Percentiles rank a stretch among this genome's conserved stretches.
These are phyloP conservation scores for Phrynocephalus vlangalii DNA, from an alignment of 2,797 vertebrate genomes.

Conservation along the genomic window DNA sequence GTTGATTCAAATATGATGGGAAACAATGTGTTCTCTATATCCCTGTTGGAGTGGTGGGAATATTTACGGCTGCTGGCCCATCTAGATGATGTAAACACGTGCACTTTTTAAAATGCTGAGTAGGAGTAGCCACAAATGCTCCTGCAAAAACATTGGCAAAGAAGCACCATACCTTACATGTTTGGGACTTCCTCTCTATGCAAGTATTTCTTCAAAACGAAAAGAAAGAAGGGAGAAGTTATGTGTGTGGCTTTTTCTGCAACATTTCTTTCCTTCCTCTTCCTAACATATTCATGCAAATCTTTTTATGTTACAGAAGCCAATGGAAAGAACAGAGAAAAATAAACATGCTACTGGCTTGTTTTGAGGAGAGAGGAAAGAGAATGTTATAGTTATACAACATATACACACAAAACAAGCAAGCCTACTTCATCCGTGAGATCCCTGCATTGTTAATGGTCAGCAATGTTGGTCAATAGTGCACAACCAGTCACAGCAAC, in stretches of 20 bases:
- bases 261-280: neutral
- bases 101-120: neutral
- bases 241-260: neutral
- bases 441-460: neutral
- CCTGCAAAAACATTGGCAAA: neutral
- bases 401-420: neutral
- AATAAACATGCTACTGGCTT: neutral
- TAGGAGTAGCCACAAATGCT: neutral
- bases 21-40: neutral
- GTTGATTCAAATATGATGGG: neutral
- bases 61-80: neutral
- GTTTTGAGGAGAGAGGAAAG: no score
- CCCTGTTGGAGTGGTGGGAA: no score
- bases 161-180: neutral
- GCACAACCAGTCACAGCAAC: neutral
- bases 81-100: neutral
- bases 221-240: neutral
- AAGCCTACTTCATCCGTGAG: neutral
- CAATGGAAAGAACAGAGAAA: neutral
- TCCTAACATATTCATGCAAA: neutral
- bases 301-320: neutral
- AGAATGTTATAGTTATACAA: neutral
- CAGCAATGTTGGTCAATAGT: neutral
- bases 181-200: neutral
- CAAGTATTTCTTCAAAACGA: neutral